These are phyloP conservation scores for Acutogordius australiensis DNA, from an alignment of 2,888 invertebrate genomes.

Conservation along the genomic window DNA sequence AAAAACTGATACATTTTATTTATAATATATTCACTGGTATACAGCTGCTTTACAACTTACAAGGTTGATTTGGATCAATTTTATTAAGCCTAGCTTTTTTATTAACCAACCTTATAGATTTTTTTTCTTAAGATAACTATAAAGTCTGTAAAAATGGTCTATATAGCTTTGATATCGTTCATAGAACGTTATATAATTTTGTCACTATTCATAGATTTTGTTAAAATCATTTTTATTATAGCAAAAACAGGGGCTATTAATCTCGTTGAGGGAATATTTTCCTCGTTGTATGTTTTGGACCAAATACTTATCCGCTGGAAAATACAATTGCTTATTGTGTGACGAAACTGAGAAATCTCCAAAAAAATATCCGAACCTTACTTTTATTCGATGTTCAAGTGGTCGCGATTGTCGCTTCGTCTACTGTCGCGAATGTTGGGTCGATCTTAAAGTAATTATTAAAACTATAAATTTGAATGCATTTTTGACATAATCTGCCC, in stretches of 20 bases:
- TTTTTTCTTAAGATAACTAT: not conserved
- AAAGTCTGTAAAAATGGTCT: not conserved
- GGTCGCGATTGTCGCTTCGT: not conserved
- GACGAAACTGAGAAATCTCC: not conserved
- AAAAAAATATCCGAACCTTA: not conserved
- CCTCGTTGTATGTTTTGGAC: not conserved
- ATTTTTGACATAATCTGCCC: no score
- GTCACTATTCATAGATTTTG: not conserved
- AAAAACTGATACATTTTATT: no score
- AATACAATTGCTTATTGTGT: not conserved
- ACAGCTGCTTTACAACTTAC: no score
- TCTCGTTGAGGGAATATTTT: not conserved
- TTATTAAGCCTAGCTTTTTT: no score
- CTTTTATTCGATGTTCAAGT: not conserved
- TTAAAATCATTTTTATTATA: not conserved
- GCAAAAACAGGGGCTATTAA: not conserved
- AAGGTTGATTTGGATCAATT: no score
- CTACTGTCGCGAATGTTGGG: not conserved
- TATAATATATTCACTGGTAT: no score
- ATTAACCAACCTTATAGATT: not conserved
- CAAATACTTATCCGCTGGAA: not conserved
- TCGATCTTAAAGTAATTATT: not conserved
- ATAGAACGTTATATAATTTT: no score
- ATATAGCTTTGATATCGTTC: no score
- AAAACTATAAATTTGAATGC: not conserved